Percentiles rank a stretch among this genome's conserved stretches.
Evolutionary conservation across 2,113 vertebrate species (phyloP).

Genomic region (Meriones unguiculatus): DNA sequence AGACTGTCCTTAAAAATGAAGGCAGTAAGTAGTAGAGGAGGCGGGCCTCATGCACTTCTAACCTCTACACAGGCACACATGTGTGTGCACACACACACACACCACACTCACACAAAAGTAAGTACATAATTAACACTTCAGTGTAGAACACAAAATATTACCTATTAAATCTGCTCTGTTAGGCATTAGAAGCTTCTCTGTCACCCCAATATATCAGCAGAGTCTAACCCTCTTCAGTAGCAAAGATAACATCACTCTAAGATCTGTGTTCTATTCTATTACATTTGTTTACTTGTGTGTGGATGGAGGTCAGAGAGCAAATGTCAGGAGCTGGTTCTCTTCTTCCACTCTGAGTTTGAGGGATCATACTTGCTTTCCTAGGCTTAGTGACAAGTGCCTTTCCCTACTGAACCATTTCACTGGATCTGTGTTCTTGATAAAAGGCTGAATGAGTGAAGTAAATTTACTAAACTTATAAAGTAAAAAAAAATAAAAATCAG

Average conservation of each 20-base stretch:
- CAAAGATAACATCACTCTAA: background rate
- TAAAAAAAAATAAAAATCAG: constrained; percentile 35
- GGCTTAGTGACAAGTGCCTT: background rate
- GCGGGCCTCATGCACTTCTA: background rate
- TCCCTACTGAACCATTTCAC: no score
- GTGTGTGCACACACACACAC: no score
- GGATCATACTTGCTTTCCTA: background rate
- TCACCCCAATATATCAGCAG: background rate
- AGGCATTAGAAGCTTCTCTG: constrained; percentile 7
- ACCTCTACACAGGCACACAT: background rate
- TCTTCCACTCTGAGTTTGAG: background rate
- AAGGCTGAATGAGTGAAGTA: background rate
- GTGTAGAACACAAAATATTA: constrained; percentile 20
- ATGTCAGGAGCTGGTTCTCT: background rate
- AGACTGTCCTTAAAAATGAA: background rate
- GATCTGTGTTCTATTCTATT: background rate
- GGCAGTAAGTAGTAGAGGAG: background rate
- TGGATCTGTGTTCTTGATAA: background rate
- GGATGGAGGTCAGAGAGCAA: background rate
- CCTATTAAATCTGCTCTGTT: constrained; percentile 37
- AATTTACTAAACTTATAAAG: constrained; percentile 34
- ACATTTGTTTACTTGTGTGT: background rate
- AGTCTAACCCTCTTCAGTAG: constrained; percentile 28
- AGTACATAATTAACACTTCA: constrained; percentile 35
- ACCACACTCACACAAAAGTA: no score